phyloP scores from a whole-genome alignment of 1,140 invertebrate genomes.

The Tenebrio molitor region DNA sequence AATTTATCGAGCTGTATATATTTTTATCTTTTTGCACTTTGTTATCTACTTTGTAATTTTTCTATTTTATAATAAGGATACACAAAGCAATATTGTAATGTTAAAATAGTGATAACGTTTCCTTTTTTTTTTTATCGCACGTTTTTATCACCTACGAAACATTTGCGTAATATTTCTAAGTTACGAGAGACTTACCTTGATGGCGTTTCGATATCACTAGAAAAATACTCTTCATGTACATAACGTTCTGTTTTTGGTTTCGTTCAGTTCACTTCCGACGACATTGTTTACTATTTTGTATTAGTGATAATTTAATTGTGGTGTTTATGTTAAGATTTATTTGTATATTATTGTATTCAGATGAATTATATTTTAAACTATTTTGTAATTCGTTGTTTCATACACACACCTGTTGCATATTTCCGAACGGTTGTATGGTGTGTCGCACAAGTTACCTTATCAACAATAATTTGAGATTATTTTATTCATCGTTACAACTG shows the following conservation, averaged over 20 bases:
- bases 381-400: conserved; percentile 18
- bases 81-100: conserved; percentile 36
- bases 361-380: conserved; percentile 48
- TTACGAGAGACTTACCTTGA: conserved; percentile 1
- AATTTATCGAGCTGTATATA: conserved; percentile 41
- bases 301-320: conserved; percentile 47
- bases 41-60: conserved; percentile 41
- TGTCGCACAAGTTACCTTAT: too few species aligned
- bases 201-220: conserved; percentile 18
- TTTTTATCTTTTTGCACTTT: conserved; percentile 40
- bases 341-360: conserved; percentile 43
- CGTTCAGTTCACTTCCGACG: conserved; percentile 15
- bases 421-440: too few species aligned
- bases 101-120: conserved; percentile 17
- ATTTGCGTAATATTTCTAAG: conserved; percentile 28
- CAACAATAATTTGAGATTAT: too few species aligned
- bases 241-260: conserved; percentile 23
- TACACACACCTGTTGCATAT: too few species aligned
- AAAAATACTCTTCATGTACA: conserved; percentile 27
- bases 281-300: conserved; percentile 13
- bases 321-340: conserved; percentile 46
- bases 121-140: conserved; percentile 2
- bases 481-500: too few species aligned
- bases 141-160: conserved; percentile 18
- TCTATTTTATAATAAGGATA: conserved; percentile 26